A percentile compares a stretch with the other conserved stretches of the same genome.
Conservation (phyloP, 2,888 invertebrate genomes). For the Galerucella calmariensis region DNA sequence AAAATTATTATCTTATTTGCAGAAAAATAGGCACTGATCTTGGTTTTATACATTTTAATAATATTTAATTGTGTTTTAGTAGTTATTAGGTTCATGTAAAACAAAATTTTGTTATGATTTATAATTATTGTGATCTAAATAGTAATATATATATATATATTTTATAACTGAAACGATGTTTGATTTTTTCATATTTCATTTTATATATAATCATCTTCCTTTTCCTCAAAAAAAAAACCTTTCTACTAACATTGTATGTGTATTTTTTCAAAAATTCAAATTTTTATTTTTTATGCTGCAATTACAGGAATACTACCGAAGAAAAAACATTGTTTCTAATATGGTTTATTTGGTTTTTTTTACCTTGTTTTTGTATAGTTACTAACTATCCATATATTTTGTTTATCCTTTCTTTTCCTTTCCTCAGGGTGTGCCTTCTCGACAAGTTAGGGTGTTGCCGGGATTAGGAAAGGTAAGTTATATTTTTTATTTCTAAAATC, state of each 20-base stretch:
- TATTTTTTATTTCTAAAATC: not conserved
- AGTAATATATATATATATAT: conserved; percentile 39
- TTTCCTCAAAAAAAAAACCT: conserved; percentile 36
- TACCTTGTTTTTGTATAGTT: conserved; percentile 42
- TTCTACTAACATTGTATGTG: conserved; percentile 50
- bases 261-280: conserved; percentile 38
- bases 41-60: not conserved
- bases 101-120: conserved; percentile 1
- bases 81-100: not conserved
- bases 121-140: conserved; percentile 34
- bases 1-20: not conserved
- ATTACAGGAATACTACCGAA: conserved; percentile 1
- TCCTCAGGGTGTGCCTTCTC: conserved; percentile 60
- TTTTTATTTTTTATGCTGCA: no score
- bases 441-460: conserved; percentile 64
- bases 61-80: not conserved
- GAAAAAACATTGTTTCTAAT: conserved; percentile 20
- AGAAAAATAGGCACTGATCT: not conserved
- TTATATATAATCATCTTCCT: conserved; percentile 8
- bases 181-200: conserved; percentile 29
- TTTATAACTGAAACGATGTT: conserved; percentile 19
- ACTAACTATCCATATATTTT: conserved; percentile 36
- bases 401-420: conserved; percentile 37
- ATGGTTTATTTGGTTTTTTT: conserved; percentile 31
- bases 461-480: conserved; percentile 65